These are phyloP conservation scores for Phenganax marumi DNA, from an alignment of 92 coral and sea anemone species.

Conservation along the genomic window DNA sequence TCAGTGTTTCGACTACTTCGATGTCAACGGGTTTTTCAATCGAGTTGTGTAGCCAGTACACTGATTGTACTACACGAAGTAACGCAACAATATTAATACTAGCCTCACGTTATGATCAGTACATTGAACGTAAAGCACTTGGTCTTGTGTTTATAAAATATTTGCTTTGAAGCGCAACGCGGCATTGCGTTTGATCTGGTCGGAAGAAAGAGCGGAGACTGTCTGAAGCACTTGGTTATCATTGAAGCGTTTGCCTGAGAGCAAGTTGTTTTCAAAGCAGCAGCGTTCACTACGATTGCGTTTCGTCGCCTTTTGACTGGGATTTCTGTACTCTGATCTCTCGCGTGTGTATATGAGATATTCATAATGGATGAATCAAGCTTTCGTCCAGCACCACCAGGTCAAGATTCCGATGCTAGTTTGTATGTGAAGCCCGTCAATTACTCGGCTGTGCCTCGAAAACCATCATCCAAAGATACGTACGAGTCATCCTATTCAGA, in stretches of 20 bases:
- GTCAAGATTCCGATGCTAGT: constrained; percentile 83
- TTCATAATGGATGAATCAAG: constrained; percentile 29
- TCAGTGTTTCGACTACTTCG: constrained; percentile 51
- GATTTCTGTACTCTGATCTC: constrained; percentile 4
- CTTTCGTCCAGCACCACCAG: constrained; percentile 93
- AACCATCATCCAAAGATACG: constrained; percentile 74
- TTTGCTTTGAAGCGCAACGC: constrained; percentile 98
- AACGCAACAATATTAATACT: neutral
- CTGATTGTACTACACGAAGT: constrained; percentile 54
- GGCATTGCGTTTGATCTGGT: constrained; percentile 91
- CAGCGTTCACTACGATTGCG: neutral
- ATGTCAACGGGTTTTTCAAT: constrained; percentile 86
- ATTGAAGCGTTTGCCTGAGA: constrained; percentile 61
- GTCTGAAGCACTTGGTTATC: constrained; percentile 31
- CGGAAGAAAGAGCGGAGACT: constrained; percentile 65
- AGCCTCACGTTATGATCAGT: constrained; percentile 22
- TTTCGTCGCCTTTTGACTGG: neutral
- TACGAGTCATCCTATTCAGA: constrained; percentile 66
- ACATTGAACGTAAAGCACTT: constrained; percentile 42
- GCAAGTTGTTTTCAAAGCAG: constrained; percentile 57
- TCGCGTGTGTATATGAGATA: constrained; percentile 29
- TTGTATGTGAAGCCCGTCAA: constrained; percentile 50
- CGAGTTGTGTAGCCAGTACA: constrained; percentile 56
- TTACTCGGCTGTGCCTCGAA: constrained; percentile 62
- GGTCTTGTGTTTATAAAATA: constrained; percentile 93